Evolutionary conservation across 2,113 vertebrate species (phyloP).

Genomic region (Tylochromis polylepis): DNA sequence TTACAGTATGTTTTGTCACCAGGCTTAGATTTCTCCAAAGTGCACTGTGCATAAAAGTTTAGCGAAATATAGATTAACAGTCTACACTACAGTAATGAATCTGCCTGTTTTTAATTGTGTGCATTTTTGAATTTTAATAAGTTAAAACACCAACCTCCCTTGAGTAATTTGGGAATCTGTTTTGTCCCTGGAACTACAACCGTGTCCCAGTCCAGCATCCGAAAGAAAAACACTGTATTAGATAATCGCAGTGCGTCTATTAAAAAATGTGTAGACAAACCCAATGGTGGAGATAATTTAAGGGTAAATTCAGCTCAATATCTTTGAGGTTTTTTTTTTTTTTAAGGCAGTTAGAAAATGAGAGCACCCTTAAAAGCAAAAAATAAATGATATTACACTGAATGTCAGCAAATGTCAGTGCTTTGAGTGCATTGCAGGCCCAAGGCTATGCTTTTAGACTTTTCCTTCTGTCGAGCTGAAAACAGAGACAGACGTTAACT

Average conservation of each 20-base stretch:
- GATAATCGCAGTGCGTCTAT: background rate
- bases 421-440: conserved; percentile 2
- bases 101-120: background rate
- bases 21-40: background rate
- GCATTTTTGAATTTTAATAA: background rate
- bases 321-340: background rate
- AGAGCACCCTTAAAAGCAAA: conserved; percentile 11
- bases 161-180: background rate
- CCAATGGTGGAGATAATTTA: conserved; percentile 7
- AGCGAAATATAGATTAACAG: background rate
- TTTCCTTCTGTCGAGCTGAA: background rate
- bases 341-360: background rate
- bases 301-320: conserved; percentile 1
- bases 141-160: background rate
- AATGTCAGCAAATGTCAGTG: conserved; percentile 14
- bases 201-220: background rate
- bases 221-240: background rate
- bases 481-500: background rate
- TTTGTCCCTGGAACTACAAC: background rate
- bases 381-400: background rate
- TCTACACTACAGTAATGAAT: background rate
- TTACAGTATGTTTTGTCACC: background rate
- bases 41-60: background rate
- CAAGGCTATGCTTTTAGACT: conserved; percentile 14
- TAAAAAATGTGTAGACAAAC: conserved; percentile 13